Conservation (phyloP, 2,888 invertebrate genomes). For the Penaeus monodon region DNA sequence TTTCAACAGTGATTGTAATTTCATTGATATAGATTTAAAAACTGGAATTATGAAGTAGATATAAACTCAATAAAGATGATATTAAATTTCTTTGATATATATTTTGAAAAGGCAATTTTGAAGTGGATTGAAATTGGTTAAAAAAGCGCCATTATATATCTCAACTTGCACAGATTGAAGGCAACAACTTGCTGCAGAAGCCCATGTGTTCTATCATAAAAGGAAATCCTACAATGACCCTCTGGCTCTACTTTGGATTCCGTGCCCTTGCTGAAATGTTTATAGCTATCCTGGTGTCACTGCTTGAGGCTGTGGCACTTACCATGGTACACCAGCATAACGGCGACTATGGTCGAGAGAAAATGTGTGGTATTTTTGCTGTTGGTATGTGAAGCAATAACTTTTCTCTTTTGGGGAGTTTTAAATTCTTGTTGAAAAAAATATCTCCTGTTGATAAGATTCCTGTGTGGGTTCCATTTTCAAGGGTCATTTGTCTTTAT, state of each 20-base stretch:
- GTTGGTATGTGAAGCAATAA: conserved; percentile 41
- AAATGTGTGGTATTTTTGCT: conserved; percentile 63
- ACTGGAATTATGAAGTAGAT: too few species aligned
- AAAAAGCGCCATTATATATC: not conserved
- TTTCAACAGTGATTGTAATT: too few species aligned
- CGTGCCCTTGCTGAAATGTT: conserved; percentile 67
- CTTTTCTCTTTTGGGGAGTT: too few species aligned
- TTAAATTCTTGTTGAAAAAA: too few species aligned
- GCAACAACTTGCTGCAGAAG: conserved; percentile 37
- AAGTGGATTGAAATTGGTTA: not conserved
- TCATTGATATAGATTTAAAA: too few species aligned
- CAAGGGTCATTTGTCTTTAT: too few species aligned
- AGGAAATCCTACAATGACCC: conserved; percentile 66
- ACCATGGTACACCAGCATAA: conserved; percentile 64
- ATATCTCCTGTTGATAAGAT: too few species aligned
- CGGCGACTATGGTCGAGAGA: conserved; percentile 65
- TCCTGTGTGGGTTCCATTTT: too few species aligned
- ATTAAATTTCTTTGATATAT: not conserved
- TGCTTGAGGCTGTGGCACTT: conserved; percentile 64
- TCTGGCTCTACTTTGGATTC: conserved; percentile 67
- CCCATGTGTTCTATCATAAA: conserved; percentile 27
- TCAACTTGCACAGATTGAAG: conserved; percentile 30
- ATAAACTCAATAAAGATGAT: too few species aligned
- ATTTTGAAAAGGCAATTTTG: not conserved
- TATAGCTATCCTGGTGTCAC: conserved; percentile 66